Base-by-base conservation (phyloP, 2,113 vertebrate genomes). In the Atherinomorus stipes region DNA sequence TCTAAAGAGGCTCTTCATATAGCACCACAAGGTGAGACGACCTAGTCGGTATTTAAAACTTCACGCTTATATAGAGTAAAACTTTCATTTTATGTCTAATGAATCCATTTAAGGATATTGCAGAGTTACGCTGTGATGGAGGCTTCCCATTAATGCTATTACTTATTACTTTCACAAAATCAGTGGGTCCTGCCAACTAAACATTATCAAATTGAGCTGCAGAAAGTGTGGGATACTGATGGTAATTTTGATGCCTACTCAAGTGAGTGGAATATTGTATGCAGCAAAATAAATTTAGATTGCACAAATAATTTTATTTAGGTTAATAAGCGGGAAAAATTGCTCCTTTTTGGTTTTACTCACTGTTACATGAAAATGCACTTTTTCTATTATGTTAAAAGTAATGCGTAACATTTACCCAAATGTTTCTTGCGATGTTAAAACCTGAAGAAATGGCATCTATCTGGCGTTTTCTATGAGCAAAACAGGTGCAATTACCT, bases 1-100 rank as follows among this genome's bases (percentile, higher is more conserved):
- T 71, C 97, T 51, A 99, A 99, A 92, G 98, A 99, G 80, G 91
- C 95, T 58, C 93, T 98, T 82, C 96, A 98, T 83, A 95, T 99
- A 91, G 96, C 96, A 47, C 95, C 96, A 9, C 98, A 99, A 94
- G 98, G 98, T 96, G 84, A 81, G 85, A 44, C 18, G 12, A 13
- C 12, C 9, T 31, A 19, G 0, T 34, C n/a, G 10, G 22, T 44
- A 7, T 65, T 61, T 18, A 22, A 2, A 42, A 38, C 28, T 57
- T 40, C 4, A 34, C 31, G 51, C 44, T 28, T 12, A 6, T n/a
- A 62, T 42, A 11, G 49, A 26, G 8, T 52, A 71, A 49, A 49
- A 45, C 37, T 15, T 26, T 53, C 11, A 23, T 78, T 70, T 47
- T 62, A 16, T 23, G 6, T 74, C 54, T 65, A 1, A 62, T 77